Base-by-base conservation (phyloP, 2,888 invertebrate genomes). In the Dorcus hopei region DNA sequence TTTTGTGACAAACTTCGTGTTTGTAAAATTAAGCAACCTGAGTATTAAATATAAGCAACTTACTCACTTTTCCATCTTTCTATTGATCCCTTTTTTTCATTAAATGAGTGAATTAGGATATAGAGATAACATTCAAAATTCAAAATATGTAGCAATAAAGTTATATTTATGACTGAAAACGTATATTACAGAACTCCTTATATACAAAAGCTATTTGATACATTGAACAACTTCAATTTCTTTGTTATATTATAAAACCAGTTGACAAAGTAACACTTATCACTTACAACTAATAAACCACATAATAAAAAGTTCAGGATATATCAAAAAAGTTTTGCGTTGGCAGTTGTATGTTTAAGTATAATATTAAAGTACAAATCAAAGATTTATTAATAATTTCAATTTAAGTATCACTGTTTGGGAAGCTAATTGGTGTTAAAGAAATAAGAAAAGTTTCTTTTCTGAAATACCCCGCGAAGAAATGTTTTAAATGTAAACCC, bases 141-240 rank as follows among this genome's bases (percentile, higher is more conserved):
- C 19, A 7, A 56, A 38, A 38, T 45, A 50, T 23, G 39, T 45
- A 57, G 57, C 52, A 52, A 38, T 51, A 57, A 57, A 51, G 51
- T 39, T 57, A 57, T 57, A 57, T 57, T 56, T 47, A 52, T 47
- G 38, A 47, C 39, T 47, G 51, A 51, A 65, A 65, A 33, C 26
- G 26, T 33, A 33, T 65, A 58, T 62, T 65, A 64, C 63, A 58
- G 54, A 50, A 63, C 43, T 64, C 58, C 64, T 62, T 65, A 64
- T 66, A 61, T 64, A 66, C 65, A 65, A 65, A 66, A 66, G 64
- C 66, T 66, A 66, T 47, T 57, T 61, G 62, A 59, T 40, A 38
- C 38, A 33, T 19, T 52, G 43, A 51, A 39, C 52, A 47, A 16
- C 39, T 45, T 51, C 11, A 19, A 56, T 50, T 45, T 42, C 51